Conservation (phyloP, 2,113 vertebrate genomes). For the Oryzias woworae region DNA sequence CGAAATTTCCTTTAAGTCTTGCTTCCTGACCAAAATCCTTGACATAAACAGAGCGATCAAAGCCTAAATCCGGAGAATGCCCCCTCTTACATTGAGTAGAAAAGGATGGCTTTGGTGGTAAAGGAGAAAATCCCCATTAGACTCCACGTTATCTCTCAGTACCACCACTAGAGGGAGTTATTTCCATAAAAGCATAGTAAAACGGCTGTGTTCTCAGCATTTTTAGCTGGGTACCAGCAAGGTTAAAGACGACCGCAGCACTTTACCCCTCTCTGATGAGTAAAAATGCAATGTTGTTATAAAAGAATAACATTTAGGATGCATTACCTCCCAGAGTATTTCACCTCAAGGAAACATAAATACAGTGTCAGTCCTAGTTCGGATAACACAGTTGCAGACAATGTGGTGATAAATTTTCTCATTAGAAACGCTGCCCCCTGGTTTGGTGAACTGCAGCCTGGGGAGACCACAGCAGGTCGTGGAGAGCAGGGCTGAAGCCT, state of each 20-base stretch:
- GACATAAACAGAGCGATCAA: background rate
- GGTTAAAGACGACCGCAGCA: conserved; percentile 15
- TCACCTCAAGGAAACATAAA: conserved; percentile 11
- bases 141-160: conserved; percentile 72
- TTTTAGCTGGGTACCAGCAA: conserved; percentile 8
- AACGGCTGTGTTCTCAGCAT: background rate
- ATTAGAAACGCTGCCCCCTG: conserved; percentile 2
- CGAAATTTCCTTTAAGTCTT: too few relatives aligned
- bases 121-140: conserved; percentile 13
- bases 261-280: conserved; percentile 33
- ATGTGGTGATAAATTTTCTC: conserved; percentile 18
- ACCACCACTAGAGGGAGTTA: conserved; percentile 97
- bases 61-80: background rate
- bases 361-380: conserved; percentile 7
- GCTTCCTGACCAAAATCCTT: background rate
- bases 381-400: conserved; percentile 3
- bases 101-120: background rate
- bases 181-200: conserved; percentile 81
- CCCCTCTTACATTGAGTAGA: background rate
- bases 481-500: conserved; percentile 40
- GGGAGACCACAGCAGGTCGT: conserved; percentile 41
- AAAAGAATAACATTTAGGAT: background rate
- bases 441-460: conserved; percentile 26
- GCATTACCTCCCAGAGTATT: conserved; percentile 11
- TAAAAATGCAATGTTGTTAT: conserved; percentile 7